A percentile compares a stretch with the other conserved stretches of the same genome.
Conservation (phyloP, 2,888 invertebrate genomes). For the Hipparchia sbordonii region DNA sequence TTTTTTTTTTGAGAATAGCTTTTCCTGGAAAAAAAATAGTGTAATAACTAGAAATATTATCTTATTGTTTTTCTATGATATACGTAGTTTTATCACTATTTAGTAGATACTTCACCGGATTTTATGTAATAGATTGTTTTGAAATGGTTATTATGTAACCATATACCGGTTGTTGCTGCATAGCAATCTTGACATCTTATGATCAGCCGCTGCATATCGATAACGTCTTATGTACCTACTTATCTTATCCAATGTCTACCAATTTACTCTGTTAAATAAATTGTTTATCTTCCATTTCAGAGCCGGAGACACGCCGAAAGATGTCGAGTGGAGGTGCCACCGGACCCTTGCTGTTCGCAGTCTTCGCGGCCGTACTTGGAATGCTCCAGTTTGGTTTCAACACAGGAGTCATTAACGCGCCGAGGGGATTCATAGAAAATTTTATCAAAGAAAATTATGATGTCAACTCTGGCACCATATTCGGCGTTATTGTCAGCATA, state of each 20-base stretch:
- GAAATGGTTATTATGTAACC: slow-evolving; percentile 14
- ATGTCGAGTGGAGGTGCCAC: slow-evolving; percentile 80
- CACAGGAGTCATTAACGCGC: slow-evolving; percentile 88
- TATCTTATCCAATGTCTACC: slow-evolving; percentile 1
- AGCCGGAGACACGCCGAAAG: slow-evolving; percentile 49
- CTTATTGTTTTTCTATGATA: too few species aligned
- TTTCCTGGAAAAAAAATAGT: too few species aligned
- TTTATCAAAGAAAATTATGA: slow-evolving; percentile 84
- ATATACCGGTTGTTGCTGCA: background rate
- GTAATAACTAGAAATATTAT: too few species aligned
- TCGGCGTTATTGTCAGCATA: slow-evolving; percentile 87
- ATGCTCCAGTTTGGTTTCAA: slow-evolving; percentile 89
- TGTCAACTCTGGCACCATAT: slow-evolving; percentile 77
- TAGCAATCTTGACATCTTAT: slow-evolving; percentile 7
- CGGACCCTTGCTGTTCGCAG: slow-evolving; percentile 84
- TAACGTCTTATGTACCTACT: background rate
- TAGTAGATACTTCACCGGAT: background rate
- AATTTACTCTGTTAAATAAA: background rate
- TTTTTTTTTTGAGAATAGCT: too few species aligned
- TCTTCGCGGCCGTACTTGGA: slow-evolving; percentile 85
- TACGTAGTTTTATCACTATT: too few species aligned
- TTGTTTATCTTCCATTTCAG: slow-evolving; percentile 47
- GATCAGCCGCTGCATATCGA: slow-evolving; percentile 3
- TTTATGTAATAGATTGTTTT: slow-evolving; percentile 3
- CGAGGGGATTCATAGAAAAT: slow-evolving; percentile 84